phyloP scores from a whole-genome alignment of 2,888 invertebrate species.

The Choristoneura rosaceana region DNA sequence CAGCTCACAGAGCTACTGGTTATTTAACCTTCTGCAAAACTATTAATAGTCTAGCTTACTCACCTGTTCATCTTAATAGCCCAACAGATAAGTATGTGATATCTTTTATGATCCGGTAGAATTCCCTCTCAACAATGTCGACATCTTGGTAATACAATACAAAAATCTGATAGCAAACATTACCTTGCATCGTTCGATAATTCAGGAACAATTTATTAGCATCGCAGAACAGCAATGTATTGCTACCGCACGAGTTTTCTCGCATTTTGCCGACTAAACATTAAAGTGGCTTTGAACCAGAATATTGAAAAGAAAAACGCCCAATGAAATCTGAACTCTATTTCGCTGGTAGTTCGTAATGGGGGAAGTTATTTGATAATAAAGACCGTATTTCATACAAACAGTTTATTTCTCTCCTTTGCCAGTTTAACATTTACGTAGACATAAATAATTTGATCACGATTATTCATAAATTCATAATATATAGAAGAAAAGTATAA shows the following conservation, averaged over 20 bases:
- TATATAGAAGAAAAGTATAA: conserved; percentile 68
- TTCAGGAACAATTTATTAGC: not conserved
- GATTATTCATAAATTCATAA: conserved; percentile 51
- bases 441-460: conserved; percentile 65
- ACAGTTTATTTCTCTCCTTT: conserved; percentile 66
- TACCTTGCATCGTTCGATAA: not conserved
- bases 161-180: not conserved
- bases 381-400: conserved; percentile 55
- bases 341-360: not conserved
- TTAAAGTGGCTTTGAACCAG: not conserved
- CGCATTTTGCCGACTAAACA: not conserved
- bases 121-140: no score
- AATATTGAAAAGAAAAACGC: no score
- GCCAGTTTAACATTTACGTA: conserved; percentile 64
- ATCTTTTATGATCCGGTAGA: no score
- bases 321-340: no score
- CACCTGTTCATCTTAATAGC: no score
- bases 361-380: conserved; percentile 18
- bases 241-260: not conserved
- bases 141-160: no score
- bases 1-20: no score
- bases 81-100: no score
- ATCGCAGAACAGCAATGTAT: not conserved
- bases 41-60: no score
- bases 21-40: no score